Conservation (phyloP, 2,888 invertebrate genomes). For the Chymomyza procnemis region DNA sequence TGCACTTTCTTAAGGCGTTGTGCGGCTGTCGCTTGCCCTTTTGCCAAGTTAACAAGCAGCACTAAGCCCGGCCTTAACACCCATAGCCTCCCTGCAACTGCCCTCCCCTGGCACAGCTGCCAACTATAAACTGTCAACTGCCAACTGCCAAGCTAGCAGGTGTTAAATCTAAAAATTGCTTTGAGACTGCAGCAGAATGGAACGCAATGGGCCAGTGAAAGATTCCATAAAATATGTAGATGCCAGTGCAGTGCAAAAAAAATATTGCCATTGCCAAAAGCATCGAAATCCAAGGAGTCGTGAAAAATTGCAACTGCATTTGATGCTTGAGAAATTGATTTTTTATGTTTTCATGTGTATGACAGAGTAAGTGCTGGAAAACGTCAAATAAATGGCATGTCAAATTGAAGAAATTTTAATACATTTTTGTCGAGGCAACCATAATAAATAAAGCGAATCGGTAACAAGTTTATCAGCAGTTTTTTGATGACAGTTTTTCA, state of each 20-base stretch:
- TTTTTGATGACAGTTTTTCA: not conserved
- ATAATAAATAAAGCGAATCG: not conserved
- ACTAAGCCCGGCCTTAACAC: not conserved
- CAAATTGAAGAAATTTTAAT: not conserved
- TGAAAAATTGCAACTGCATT: not conserved
- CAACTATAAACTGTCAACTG: not conserved
- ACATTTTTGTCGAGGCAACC: not conserved
- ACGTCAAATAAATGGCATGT: not conserved
- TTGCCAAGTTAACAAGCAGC: slow-evolving; percentile 33
- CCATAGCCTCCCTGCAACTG: slow-evolving; percentile 23
- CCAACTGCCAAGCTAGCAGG: slow-evolving; percentile 41
- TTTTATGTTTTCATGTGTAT: not conserved
- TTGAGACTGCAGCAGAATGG: slow-evolving; percentile 34
- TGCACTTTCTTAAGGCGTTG: slow-evolving; percentile 34
- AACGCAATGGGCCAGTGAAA: not conserved
- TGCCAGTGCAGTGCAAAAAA: slow-evolving; percentile 57
- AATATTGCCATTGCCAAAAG: slow-evolving; percentile 65
- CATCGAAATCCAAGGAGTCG: slow-evolving; percentile 38
- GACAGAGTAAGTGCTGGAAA: not conserved
- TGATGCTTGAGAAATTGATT: not conserved
- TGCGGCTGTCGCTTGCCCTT: slow-evolving; percentile 36
- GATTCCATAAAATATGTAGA: slow-evolving; percentile 55
- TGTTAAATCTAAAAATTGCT: slow-evolving; percentile 64
- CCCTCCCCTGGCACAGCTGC: slow-evolving; percentile 22
- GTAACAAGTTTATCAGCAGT: not conserved